Base-by-base conservation (phyloP, 2,797 vertebrate species). In the Lepilemur septentrionalis region DNA sequence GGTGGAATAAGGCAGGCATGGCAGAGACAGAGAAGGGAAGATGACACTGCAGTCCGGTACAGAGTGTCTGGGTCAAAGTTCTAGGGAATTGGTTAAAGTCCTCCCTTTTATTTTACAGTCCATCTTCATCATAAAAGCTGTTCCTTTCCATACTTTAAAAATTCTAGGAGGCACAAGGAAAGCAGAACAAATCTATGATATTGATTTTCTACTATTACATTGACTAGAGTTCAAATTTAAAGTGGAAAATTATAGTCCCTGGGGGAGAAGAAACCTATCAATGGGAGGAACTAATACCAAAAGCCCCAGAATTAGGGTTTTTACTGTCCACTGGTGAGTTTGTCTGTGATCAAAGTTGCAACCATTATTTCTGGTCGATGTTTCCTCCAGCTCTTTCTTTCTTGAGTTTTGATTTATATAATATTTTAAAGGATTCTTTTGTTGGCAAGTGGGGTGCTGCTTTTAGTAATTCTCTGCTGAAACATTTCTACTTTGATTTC, bases 141-240 rank as follows among this genome's bases (percentile, higher is more conserved):
- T 48, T 93, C 43, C 78, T 96, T 93, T 81, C 80, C 75, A 80
- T 22, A 67, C 63, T 96, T 78, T 72, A 80, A 96, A 95, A 97
- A 96, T 97, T 97, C 89, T 82, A 96, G 70, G 73, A 97, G 94
- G 96, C 65, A 83, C 73, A 92, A 85, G 81, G 76, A 97, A 97
- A 94, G 95, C 72, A 97, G 96, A 90, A 92, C 96, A 96, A 97
- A 98, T 96, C 96, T 89, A 96, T 95, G 81, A 38, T 96, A 98
- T 97, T 97, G 98, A 97, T 97, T 98, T 97, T 95, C 69, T 95
- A 96, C 95, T 96, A 89, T 76, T 76, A 82, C 93, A 97, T 97
- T 91, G 96, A 97, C 92, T 95, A 83, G 81, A 96, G 96, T 96
- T 98, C 97, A 98, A 95, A 97, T 96, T 96, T 97, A 97, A 98